Evolutionary conservation across 2,888 invertebrate species (phyloP).

Genomic region (Chrysolina americana): DNA sequence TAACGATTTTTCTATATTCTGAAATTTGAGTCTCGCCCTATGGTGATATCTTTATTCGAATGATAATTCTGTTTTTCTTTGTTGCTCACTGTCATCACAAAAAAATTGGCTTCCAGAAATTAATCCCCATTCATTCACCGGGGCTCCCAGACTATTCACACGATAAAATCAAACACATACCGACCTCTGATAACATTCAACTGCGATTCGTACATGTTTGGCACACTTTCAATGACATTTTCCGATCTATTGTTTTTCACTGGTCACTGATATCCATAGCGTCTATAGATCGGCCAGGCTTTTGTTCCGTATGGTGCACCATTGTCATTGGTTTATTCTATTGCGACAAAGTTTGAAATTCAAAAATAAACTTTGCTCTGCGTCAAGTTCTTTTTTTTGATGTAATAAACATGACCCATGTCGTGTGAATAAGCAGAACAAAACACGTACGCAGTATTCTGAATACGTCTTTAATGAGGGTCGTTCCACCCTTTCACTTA

Average conservation of each 20-base stretch:
- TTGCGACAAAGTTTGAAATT: not conserved
- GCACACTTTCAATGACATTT: conserved; percentile 5
- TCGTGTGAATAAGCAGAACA: not conserved
- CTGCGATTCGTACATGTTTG: conserved; percentile 2
- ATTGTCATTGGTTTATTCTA: conserved; percentile 34
- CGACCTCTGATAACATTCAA: conserved; percentile 2
- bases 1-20: too few relatives aligned
- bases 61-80: too few relatives aligned
- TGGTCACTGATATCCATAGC: conserved; percentile 38
- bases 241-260: conserved; percentile 28
- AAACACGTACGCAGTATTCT: not conserved
- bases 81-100: too few relatives aligned
- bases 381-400: not conserved
- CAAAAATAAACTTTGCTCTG: not conserved
- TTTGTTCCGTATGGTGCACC: conserved; percentile 33
- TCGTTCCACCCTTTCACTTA: not conserved
- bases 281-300: conserved; percentile 23
- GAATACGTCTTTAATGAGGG: not conserved
- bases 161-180: not conserved
- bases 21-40: too few relatives aligned
- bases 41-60: too few relatives aligned
- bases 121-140: not conserved
- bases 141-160: not conserved
- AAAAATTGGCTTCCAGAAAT: too few relatives aligned
- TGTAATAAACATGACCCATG: too few relatives aligned